These are phyloP conservation scores for Apostichopus japonicus DNA, from an alignment of 35 echinoderm and acorn worm genomes.

Conservation along the genomic window DNA sequence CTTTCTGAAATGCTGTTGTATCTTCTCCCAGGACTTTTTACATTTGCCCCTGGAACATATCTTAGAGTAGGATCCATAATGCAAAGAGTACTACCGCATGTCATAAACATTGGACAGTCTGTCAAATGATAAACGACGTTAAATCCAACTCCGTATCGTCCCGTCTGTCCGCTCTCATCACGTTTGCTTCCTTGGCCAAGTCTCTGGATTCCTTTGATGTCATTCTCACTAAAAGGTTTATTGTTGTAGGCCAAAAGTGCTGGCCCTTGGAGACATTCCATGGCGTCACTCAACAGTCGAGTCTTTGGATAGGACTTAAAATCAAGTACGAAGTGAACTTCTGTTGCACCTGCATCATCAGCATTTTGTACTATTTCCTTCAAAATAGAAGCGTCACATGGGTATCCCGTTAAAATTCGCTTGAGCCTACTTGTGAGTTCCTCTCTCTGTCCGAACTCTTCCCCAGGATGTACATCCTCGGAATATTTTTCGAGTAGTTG, in stretches of 20 bases:
- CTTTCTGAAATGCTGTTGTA: constrained; percentile 1
- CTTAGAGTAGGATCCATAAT: constrained; percentile 77
- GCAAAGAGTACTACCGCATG: constrained; percentile 59
- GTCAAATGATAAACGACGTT: constrained; percentile 88
- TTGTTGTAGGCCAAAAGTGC: constrained; percentile 81
- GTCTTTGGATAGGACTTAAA: constrained; percentile 21
- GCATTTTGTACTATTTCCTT: constrained; percentile 98
- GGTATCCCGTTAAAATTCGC: constrained; percentile 74
- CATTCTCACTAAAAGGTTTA: constrained; percentile 67
- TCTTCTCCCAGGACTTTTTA: constrained; percentile 58
- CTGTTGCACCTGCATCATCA: constrained; percentile 87
- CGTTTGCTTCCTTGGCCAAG: constrained; percentile 84
- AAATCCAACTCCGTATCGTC: constrained; percentile 91
- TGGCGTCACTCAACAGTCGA: constrained; percentile 55
- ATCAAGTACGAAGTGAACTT: constrained; percentile 90
- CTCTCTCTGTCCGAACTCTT: constrained; percentile 82
- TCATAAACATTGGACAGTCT: constrained; percentile 86
- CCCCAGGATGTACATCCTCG: constrained; percentile 15
- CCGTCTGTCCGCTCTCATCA: constrained; percentile 46
- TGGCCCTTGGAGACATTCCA: constrained; percentile 72
- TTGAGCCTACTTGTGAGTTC: constrained; percentile 83
- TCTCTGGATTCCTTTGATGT: constrained; percentile 82
- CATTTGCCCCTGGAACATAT: constrained; percentile 71
- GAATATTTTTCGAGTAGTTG: constrained; percentile 56
- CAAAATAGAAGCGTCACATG: constrained; percentile 71